Conservation (phyloP, 1,140 invertebrate genomes). For the Musca vetustissima region DNA sequence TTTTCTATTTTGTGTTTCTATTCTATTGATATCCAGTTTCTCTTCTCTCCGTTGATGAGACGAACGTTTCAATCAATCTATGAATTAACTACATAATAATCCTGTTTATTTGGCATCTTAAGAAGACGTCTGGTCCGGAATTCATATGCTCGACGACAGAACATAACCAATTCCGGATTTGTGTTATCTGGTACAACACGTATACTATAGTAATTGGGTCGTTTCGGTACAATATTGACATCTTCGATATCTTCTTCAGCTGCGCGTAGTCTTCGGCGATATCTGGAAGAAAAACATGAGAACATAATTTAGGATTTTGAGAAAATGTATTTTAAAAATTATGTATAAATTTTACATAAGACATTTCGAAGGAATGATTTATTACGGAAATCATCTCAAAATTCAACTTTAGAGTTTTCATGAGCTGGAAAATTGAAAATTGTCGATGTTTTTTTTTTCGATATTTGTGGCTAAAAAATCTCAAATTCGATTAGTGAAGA, state of each 20-base stretch:
- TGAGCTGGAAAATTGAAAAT: too few relatives aligned
- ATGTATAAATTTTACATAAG: too few relatives aligned
- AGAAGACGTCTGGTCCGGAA: slow-evolving; percentile 82
- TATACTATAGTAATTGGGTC: slow-evolving; percentile 48
- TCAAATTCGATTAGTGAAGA: too few relatives aligned
- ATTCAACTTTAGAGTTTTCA: too few relatives aligned
- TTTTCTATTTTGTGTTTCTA: too few relatives aligned
- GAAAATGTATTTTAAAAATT: too few relatives aligned
- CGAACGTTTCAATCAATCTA: slow-evolving; percentile 3
- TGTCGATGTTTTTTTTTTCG: too few relatives aligned
- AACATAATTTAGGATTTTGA: not conserved
- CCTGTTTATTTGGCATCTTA: slow-evolving; percentile 62
- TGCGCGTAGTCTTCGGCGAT: slow-evolving; percentile 61
- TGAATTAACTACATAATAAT: slow-evolving; percentile 28
- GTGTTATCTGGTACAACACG: slow-evolving; percentile 70
- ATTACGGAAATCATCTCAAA: too few relatives aligned
- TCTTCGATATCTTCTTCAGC: slow-evolving; percentile 59
- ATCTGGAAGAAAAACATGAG: slow-evolving; percentile 49
- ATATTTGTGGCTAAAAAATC: too few relatives aligned
- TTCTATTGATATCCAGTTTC: not conserved
- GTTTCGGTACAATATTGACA: slow-evolving; percentile 42
- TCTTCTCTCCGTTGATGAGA: too few relatives aligned
- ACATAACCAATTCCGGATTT: slow-evolving; percentile 84
- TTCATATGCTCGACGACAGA: slow-evolving; percentile 93
- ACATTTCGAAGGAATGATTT: too few relatives aligned